Percentiles rank a stretch among this genome's conserved stretches.
phyloP scores from a whole-genome alignment of 2,797 vertebrate genomes.

The Epinephelus malabaricus region DNA sequence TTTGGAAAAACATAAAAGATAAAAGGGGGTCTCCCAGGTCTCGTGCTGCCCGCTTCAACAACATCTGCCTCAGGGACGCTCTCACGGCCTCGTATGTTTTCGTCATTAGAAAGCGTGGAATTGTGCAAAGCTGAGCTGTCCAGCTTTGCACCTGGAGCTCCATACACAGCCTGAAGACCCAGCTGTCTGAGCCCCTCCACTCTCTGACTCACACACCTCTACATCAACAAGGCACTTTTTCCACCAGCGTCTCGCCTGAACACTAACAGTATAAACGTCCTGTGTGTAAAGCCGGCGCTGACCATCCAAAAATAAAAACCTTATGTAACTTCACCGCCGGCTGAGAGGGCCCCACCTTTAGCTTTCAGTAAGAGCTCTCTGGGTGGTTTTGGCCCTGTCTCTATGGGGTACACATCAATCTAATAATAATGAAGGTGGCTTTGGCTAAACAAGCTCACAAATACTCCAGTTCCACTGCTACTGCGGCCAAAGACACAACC shows the following conservation, averaged over 20 bases:
- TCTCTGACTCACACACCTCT: slow-evolving; percentile 61
- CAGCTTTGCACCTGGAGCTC: slow-evolving; percentile 53
- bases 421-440: slow-evolving; percentile 78
- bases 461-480: slow-evolving; percentile 53
- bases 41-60: slow-evolving; percentile 34
- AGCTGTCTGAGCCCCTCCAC: slow-evolving; percentile 46
- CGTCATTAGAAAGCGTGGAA: slow-evolving; percentile 38
- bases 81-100: slow-evolving; percentile 45
- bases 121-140: slow-evolving; percentile 41
- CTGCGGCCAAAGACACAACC: slow-evolving; percentile 71
- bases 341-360: slow-evolving; percentile 55
- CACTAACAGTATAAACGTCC: slow-evolving; percentile 56
- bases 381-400: slow-evolving; percentile 68
- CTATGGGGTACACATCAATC: slow-evolving; percentile 50
- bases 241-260: slow-evolving; percentile 63
- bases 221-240: slow-evolving; percentile 55
- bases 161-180: slow-evolving; percentile 26
- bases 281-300: slow-evolving; percentile 31
- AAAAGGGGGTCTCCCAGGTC: slow-evolving; percentile 4
- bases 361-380: slow-evolving; percentile 56
- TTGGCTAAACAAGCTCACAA: slow-evolving; percentile 84
- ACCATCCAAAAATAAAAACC: slow-evolving; percentile 62
- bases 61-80: slow-evolving; percentile 42
- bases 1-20: background rate
- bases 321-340: slow-evolving; percentile 61